phyloP scores from a whole-genome alignment of 2,888 invertebrate genomes.

The Scaeva pyrastri region DNA sequence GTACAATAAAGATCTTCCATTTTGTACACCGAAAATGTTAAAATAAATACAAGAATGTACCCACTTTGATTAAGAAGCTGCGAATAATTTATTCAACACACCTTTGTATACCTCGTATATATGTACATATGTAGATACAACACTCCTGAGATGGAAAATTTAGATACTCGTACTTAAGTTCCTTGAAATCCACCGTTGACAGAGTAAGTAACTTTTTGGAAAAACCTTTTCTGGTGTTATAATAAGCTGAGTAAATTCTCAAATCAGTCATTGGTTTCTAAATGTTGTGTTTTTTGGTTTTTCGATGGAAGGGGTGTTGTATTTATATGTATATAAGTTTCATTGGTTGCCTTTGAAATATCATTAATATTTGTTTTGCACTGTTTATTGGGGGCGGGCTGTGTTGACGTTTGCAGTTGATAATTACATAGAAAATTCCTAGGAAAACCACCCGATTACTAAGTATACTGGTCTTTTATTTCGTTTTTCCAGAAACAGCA shows the following conservation, averaged over 20 bases:
- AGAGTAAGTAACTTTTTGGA: conserved; percentile 35
- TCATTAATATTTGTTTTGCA: too few relatives aligned
- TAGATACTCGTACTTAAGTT: conserved; percentile 23
- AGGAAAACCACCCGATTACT: too few relatives aligned
- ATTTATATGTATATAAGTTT: too few relatives aligned
- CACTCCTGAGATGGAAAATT: conserved; percentile 29
- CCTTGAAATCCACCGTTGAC: conserved; percentile 43
- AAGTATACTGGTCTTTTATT: too few relatives aligned
- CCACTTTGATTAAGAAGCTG: conserved; percentile 50
- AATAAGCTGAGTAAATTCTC: background rate
- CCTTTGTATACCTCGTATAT: conserved; percentile 29
- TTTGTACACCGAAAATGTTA: conserved; percentile 28
- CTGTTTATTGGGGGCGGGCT: too few relatives aligned
- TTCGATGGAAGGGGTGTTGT: too few relatives aligned
- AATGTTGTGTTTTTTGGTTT: background rate
- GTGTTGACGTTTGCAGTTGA: too few relatives aligned
- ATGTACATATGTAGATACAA: too few relatives aligned
- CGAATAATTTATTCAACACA: conserved; percentile 66
- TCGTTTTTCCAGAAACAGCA: too few relatives aligned
- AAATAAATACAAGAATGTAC: conserved; percentile 34
- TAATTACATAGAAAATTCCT: too few relatives aligned
- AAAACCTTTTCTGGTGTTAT: background rate
- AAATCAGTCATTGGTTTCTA: background rate
- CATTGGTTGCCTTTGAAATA: background rate
- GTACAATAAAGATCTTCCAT: conserved; percentile 39